Evolutionary conservation across 2,797 vertebrate genomes (phyloP), one percentile per base, ranked within the genome.

Genomic region (Heterohyrax brucei): DNA sequence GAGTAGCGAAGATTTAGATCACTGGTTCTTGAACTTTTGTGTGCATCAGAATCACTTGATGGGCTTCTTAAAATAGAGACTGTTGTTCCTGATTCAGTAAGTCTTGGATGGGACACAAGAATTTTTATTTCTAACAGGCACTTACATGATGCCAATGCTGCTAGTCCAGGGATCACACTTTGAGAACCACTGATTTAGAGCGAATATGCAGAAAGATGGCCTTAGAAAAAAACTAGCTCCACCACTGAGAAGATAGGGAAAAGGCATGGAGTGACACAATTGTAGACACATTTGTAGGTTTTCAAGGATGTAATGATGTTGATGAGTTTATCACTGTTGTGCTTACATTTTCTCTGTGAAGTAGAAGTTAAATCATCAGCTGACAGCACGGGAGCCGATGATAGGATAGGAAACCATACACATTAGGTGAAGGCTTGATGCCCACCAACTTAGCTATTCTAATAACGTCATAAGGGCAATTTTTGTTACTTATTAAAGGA

Each of bases 401-500:
- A 75, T 48, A 44, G 81, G 5, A 70, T 75, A 89, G 72, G 59
- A 48, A 89, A 78, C 62, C n/a, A 44, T 33, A 88, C 72, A 46
- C 62, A 87, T 70, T 48, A 81, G n/a, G 53, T 13, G 9, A 89
- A 64, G 5, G 4, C 19, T 72, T 56, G 62, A 28, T 70, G 13
- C 77, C 82, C 30, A 82, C 53, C 33, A 68, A 10, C 39, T 62
- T 26, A 70, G 59, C 33, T 85, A 9, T 70, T 81, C 6, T 87
- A 14, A 1, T 72, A 89, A 75, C 8, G 89, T 12, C 12, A 61
- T 18, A 70, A 92, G 79, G 50, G 56, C 70, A 62, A 12, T 62
- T 92, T 78, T 76, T 93, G 76, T 87, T 93, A 75, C 24, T 59
- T 89, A 79, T 70, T 96, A 48, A 86, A 91, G 61, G 72, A 70